Conservation (phyloP, 2,113 vertebrate genomes). For the Phalacrocorax pelagicus region DNA sequence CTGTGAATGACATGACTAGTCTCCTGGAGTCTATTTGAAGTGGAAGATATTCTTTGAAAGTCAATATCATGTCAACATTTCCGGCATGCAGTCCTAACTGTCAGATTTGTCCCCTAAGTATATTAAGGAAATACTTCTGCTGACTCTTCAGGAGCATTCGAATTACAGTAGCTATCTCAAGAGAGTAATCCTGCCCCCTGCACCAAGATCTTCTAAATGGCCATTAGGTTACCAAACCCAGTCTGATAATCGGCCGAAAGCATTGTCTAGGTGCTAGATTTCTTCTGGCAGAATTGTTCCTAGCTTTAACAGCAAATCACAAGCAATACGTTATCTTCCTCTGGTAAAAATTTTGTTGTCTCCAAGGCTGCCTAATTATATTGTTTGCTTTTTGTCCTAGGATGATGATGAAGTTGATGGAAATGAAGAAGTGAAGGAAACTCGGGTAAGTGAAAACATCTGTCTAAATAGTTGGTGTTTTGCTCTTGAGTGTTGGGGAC, state of each 20-base stretch:
- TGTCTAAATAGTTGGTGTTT: neutral
- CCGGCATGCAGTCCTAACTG: neutral
- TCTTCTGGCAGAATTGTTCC: neutral
- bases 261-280: neutral
- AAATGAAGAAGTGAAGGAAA: slow-evolving; percentile 67
- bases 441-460: slow-evolving; percentile 59
- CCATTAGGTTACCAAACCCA: neutral
- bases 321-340: neutral
- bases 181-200: neutral
- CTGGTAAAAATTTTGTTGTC: neutral
- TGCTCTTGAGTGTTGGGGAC: neutral
- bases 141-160: neutral
- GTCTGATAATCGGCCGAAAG: neutral
- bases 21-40: neutral
- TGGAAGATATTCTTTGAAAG: neutral
- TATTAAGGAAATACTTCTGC: neutral
- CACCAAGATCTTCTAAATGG: neutral
- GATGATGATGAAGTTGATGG: slow-evolving; percentile 73
- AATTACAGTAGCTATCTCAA: neutral
- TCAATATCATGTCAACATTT: neutral
- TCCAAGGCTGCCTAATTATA: neutral
- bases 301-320: neutral
- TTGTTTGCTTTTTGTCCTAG: slow-evolving; percentile 50
- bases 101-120: neutral
- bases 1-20: neutral